Evolutionary conservation across 2,797 vertebrate genomes (phyloP).

Genomic region (Chiloscyllium punctatum): DNA sequence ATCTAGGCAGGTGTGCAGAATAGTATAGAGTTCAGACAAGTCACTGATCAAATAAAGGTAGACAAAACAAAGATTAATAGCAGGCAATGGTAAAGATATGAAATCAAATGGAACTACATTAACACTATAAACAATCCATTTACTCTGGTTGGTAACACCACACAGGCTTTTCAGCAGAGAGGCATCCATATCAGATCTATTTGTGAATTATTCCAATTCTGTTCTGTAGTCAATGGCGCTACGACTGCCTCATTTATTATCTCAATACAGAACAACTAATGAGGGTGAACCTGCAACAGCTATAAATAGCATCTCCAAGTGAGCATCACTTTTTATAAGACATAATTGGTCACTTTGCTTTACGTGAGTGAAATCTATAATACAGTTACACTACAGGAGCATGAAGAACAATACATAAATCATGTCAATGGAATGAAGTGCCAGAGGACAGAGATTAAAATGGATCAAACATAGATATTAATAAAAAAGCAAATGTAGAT

Average conservation of each 20-base stretch:
- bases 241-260: background rate
- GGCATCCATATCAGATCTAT: background rate
- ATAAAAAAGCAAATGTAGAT: constrained; percentile 1
- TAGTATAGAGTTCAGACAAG: background rate
- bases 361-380: background rate
- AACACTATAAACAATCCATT: background rate
- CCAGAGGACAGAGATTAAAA: background rate
- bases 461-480: background rate
- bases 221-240: background rate
- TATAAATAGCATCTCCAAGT: background rate
- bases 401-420: background rate
- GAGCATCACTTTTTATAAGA: background rate
- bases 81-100: background rate
- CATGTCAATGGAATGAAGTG: background rate
- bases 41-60: background rate
- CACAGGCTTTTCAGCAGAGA: background rate
- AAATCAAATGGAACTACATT: background rate
- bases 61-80: background rate
- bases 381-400: background rate
- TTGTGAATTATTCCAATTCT: constrained; percentile 10
- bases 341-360: background rate
- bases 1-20: background rate
- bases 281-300: background rate
- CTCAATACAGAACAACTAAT: background rate
- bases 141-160: background rate